A percentile compares a stretch with the other conserved stretches of the same genome.
Evolutionary conservation across 2,888 invertebrate species (phyloP).

Genomic region (Anoncus sp.): DNA sequence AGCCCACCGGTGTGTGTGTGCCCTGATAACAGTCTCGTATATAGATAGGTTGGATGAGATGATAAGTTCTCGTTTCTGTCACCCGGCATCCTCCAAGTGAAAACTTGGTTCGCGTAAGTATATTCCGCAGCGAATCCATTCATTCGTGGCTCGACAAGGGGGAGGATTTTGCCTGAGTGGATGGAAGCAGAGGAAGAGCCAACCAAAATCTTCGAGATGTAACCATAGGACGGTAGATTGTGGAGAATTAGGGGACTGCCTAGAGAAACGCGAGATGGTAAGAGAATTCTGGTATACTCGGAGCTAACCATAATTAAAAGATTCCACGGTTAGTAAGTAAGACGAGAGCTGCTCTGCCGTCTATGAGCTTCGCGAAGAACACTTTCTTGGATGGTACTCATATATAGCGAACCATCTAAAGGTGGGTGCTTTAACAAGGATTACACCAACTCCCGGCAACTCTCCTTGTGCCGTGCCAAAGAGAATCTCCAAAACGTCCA

Average conservation of each 20-base stretch:
- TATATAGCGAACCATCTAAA: background rate
- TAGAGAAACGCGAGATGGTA: too few relatives aligned
- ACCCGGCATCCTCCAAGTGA: slow-evolving; percentile 41
- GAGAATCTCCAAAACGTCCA: slow-evolving; percentile 4
- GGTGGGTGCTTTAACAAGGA: slow-evolving; percentile 64
- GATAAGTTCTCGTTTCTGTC: slow-evolving; percentile 52
- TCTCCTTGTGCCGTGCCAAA: slow-evolving; percentile 26
- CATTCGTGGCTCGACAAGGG: slow-evolving; percentile 33
- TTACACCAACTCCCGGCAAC: slow-evolving; percentile 72
- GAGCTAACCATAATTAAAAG: slow-evolving; percentile 59
- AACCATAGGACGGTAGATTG: slow-evolving; percentile 18
- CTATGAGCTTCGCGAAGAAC: slow-evolving; percentile 25
- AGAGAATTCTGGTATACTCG: slow-evolving; percentile 11
- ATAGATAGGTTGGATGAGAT: slow-evolving; percentile 1
- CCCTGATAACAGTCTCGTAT: slow-evolving; percentile 19
- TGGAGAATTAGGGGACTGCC: slow-evolving; percentile 14
- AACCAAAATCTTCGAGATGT: slow-evolving; percentile 8
- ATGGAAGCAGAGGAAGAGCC: slow-evolving; percentile 11
- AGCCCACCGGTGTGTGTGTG: too few relatives aligned
- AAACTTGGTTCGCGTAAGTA: slow-evolving; percentile 43
- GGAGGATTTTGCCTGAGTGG: slow-evolving; percentile 6
- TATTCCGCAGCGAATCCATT: slow-evolving; percentile 39
- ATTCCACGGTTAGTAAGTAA: slow-evolving; percentile 39
- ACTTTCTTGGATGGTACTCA: background rate
- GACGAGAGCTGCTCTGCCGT: slow-evolving; percentile 32